phyloP scores from a whole-genome alignment of 2,113 vertebrate genomes.

The Malaclemys terrapin region DNA sequence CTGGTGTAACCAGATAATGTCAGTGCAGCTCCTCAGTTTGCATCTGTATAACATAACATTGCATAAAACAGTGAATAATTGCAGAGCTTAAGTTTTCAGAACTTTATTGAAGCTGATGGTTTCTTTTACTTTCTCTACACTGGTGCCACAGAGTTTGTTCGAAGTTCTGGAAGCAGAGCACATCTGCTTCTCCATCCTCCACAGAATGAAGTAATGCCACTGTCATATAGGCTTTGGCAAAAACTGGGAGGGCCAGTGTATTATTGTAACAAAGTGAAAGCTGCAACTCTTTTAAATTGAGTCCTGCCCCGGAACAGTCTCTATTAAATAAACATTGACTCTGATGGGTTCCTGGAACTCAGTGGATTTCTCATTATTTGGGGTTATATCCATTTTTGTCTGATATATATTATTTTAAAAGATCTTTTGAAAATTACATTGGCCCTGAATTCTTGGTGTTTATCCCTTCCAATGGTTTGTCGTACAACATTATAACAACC shows the following conservation, averaged over 20 bases:
- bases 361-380: background rate
- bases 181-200: background rate
- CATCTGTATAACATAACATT: constrained; percentile 3
- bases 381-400: background rate
- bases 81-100: background rate
- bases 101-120: background rate
- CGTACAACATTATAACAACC: background rate
- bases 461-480: background rate
- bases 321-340: background rate
- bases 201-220: background rate
- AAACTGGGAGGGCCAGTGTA: background rate
- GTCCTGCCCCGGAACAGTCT: background rate
- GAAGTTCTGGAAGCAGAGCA: background rate
- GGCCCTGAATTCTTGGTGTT: background rate
- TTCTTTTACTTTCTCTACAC: background rate
- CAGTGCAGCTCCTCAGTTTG: background rate
- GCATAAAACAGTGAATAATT: background rate
- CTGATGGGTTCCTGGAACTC: background rate
- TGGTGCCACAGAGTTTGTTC: background rate
- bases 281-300: background rate
- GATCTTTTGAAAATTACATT: background rate
- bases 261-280: constrained; percentile 3
- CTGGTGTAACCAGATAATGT: background rate
- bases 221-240: accelerated
- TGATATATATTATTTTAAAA: background rate